Evolutionary conservation across 35 echinoderm and acorn worm genomes (phyloP), one percentile per base, ranked within the genome.

Genomic region (Apostichopus californicus): DNA sequence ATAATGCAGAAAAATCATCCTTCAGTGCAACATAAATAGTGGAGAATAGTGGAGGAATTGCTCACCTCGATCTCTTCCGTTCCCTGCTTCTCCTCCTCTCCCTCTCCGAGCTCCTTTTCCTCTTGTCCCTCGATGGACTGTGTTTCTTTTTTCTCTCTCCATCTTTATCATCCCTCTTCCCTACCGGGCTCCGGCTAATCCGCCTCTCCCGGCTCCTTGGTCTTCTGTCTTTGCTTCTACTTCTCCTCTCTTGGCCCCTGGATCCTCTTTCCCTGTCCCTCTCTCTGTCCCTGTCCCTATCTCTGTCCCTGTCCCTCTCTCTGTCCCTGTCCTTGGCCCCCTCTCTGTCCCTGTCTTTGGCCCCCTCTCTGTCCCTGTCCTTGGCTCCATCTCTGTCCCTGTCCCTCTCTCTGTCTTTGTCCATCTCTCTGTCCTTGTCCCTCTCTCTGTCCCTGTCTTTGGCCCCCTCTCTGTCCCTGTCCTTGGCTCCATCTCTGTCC

Each of bases 41-140:
- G 34, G 34, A 46, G 34, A 46, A 3, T 46, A 46, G 34, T 46
- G 34, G 34, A 46, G 34, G 3, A 46, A 46, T 46, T 46, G 58
- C 58, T 82, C 23, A 82, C 80, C 80, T 82, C 0, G 80, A 82
- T 82, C 80, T 82, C 25, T 10, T 82, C n/a, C 55, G 13, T 57
- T 82, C 80, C 1, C 46, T 82, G 55, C 80, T 82, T 82, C 55
- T 26, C 34, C 28, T 82, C 23, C 80, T 22, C 71, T 75, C 71
- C 17, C 71, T 75, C 17, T 75, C 71, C 0, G 71, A 20, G 17
- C 71, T 75, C 71, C 71, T 14, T 22, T 75, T 75, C 71, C 20
- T 75, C 20, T 18, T 18, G 17, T 75, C 71, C 71, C 71, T 75
- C 17, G 71, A 75, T 75, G 71, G 80, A 17, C 80, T 82, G 80